Evolutionary conservation across 1,140 invertebrate genomes (phyloP).

Genomic region (Drosophila watanabei): DNA sequence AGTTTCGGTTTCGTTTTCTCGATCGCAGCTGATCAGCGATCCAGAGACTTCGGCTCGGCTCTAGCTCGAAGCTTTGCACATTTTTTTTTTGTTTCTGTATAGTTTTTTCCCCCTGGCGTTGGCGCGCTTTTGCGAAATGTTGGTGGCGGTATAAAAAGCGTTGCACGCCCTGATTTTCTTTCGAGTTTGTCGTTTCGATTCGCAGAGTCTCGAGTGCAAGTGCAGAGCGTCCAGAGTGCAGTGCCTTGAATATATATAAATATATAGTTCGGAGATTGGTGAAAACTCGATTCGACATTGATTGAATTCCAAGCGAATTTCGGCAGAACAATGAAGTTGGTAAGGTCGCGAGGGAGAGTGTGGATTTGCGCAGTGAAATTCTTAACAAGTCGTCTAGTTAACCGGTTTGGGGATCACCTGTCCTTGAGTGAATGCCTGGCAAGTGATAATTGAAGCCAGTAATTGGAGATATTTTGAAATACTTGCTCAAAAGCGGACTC

Average conservation of each 20-base stretch:
- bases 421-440: constrained; percentile 41
- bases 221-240: constrained; percentile 56
- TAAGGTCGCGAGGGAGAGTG: constrained; percentile 56
- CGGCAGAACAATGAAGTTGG: constrained; percentile 59
- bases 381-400: constrained; percentile 37
- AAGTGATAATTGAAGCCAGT: constrained; percentile 18
- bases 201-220: constrained; percentile 84
- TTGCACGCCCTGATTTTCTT: constrained; percentile 85
- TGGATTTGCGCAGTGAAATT: constrained; percentile 31
- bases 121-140: constrained; percentile 61
- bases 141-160: constrained; percentile 83
- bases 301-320: constrained; percentile 15
- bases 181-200: constrained; percentile 85
- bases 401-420: constrained; percentile 46
- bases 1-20: constrained; percentile 41
- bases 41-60: constrained; percentile 64
- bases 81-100: constrained; percentile 1
- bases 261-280: constrained; percentile 61
- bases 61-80: constrained; percentile 40
- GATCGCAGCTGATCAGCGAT: constrained; percentile 67
- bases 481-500: constrained; percentile 23
- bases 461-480: constrained; percentile 30
- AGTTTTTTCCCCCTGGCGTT: constrained; percentile 29
- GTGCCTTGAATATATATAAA: constrained; percentile 18
- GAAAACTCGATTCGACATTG: constrained; percentile 64